Conservation (phyloP, 2,797 vertebrate genomes). For the Aphelocoma californica region DNA sequence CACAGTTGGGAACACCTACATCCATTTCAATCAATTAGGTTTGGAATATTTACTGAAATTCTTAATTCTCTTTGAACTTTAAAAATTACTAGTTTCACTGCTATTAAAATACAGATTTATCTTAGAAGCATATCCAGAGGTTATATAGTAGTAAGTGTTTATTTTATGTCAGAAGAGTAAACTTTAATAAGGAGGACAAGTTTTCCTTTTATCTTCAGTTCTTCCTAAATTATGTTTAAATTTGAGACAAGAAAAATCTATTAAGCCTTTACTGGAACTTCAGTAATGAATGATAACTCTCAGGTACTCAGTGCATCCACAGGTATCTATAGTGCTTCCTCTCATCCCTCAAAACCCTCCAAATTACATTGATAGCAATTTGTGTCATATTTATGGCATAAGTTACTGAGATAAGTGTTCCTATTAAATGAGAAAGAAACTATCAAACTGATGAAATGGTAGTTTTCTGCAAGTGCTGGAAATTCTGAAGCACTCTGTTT, state of each 20-base stretch:
- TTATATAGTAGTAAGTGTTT: slow-evolving; percentile 15
- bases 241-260: slow-evolving; percentile 2
- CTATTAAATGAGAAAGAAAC: neutral
- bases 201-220: neutral
- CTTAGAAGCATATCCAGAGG: slow-evolving; percentile 15
- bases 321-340: neutral
- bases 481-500: neutral
- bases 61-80: slow-evolving; percentile 70
- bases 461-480: neutral
- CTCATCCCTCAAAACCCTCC: neutral
- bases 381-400: neutral
- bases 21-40: slow-evolving; percentile 80
- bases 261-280: neutral
- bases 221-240: slow-evolving; percentile 11
- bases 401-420: neutral
- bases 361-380: neutral
- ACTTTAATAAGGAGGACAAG: slow-evolving; percentile 27
- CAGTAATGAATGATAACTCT: neutral
- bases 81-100: slow-evolving; percentile 75
- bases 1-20: slow-evolving; percentile 82
- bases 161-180: slow-evolving; percentile 10
- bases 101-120: slow-evolving; percentile 68
- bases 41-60: slow-evolving; percentile 77
- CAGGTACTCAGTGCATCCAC: neutral
- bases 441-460: neutral